Conservation (phyloP, 2,113 vertebrate genomes). For the Willisornis vidua region DNA sequence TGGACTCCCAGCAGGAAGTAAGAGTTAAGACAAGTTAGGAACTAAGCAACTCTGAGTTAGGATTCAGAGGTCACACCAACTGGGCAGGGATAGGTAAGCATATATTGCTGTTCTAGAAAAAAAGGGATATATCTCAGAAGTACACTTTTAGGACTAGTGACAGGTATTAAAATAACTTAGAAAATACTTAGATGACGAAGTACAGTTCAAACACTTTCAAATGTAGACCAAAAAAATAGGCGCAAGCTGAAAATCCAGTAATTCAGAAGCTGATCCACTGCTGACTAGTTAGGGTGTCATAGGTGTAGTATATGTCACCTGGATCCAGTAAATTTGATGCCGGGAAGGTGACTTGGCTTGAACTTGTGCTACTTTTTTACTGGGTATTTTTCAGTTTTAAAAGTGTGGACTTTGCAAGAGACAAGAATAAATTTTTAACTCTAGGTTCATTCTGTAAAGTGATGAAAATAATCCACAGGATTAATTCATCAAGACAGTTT, state of each 20-base stretch:
- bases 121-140: background rate
- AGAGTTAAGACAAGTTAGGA: background rate
- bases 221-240: background rate
- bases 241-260: background rate
- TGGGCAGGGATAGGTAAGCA: background rate
- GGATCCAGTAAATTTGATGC: background rate
- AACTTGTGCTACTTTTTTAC: background rate
- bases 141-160: background rate
- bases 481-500: slow-evolving; percentile 12
- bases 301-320: background rate
- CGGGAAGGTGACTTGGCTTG: background rate
- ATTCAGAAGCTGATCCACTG: background rate
- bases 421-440: background rate
- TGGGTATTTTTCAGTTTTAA: background rate
- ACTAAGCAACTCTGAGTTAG: background rate
- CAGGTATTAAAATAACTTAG: background rate
- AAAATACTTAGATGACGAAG: background rate
- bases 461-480: background rate
- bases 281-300: background rate
- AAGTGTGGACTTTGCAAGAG: background rate
- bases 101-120: background rate
- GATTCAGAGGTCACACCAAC: background rate
- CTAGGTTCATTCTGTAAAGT: background rate
- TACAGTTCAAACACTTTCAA: background rate
- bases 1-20: background rate